Conservation (phyloP, 2,888 invertebrate genomes). For the Sarcophaga caerulescens region DNA sequence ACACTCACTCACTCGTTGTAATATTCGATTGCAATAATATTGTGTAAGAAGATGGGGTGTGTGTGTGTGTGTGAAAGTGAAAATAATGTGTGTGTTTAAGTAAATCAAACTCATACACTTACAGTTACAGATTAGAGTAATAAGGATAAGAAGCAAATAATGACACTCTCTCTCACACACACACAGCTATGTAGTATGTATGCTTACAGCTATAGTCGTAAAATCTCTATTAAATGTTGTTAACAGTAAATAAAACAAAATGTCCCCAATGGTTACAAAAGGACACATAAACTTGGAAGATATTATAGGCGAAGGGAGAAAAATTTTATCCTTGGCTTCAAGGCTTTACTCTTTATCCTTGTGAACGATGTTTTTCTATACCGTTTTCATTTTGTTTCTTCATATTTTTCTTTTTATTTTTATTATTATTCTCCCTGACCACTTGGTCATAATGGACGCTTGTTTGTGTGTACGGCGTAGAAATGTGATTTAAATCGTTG, state of each 20-base stretch:
- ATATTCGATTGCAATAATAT: not conserved
- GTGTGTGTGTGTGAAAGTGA: not conserved
- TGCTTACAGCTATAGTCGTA: not conserved
- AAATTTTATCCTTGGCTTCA: conserved; percentile 45
- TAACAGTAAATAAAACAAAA: conserved; percentile 62
- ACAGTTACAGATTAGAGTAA: conserved; percentile 45
- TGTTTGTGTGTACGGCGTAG: conserved; percentile 35
- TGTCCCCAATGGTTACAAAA: conserved; percentile 50
- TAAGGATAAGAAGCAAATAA: conserved; percentile 59
- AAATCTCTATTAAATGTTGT: conserved; percentile 34
- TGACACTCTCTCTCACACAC: conserved; percentile 28
- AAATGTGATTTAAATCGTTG: conserved; percentile 53
- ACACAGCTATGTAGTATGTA: not conserved
- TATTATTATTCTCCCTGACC: conserved; percentile 48
- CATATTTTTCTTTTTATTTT: not conserved
- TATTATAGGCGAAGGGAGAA: conserved; percentile 44
- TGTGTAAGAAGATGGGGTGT: not conserved
- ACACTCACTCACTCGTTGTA: conserved; percentile 26
- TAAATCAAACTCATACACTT: conserved; percentile 37
- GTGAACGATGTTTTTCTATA: not conserved
- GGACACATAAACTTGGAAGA: conserved; percentile 54
- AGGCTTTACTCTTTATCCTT: conserved; percentile 20
- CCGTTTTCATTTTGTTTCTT: not conserved
- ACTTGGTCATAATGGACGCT: conserved; percentile 27
- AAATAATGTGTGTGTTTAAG: conserved; percentile 22